Conservation (phyloP, 1,140 invertebrate species). For the Lucilia sericata region DNA sequence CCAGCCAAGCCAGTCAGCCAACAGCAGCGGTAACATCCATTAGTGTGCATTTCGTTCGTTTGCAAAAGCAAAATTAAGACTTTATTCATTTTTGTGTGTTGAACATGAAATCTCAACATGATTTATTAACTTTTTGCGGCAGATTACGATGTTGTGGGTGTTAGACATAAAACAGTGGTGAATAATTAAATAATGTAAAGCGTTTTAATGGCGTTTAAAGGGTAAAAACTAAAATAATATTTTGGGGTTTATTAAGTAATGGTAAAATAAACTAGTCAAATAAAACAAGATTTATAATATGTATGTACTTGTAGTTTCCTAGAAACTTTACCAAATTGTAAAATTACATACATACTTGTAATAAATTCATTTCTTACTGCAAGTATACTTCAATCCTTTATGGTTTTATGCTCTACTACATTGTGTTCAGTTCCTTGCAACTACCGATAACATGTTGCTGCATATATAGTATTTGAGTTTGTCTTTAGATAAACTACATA, state of each 20-base stretch:
- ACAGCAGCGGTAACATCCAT: neutral
- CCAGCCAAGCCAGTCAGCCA: neutral
- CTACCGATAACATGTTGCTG: neutral
- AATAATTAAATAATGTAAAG: neutral
- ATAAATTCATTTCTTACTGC: too few species aligned
- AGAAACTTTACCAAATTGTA: too few species aligned
- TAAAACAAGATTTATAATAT: too few species aligned
- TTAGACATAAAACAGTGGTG: neutral
- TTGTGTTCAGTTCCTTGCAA: too few species aligned
- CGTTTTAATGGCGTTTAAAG: neutral
- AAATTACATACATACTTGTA: too few species aligned
- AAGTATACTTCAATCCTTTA: too few species aligned
- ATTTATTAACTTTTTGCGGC: constrained; percentile 18
- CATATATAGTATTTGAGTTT: neutral
- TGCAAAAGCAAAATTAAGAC: neutral
- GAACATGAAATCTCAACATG: neutral
- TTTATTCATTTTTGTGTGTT: neutral
- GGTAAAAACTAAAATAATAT: neutral
- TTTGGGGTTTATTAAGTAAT: neutral
- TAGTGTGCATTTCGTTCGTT: neutral
- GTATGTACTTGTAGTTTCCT: too few species aligned
- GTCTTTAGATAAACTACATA: neutral
- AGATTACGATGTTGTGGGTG: neutral
- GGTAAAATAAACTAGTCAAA: neutral
- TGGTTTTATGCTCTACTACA: too few species aligned